Conservation (phyloP, 2,113 vertebrate species). For the Acanthochromis polyacanthus region DNA sequence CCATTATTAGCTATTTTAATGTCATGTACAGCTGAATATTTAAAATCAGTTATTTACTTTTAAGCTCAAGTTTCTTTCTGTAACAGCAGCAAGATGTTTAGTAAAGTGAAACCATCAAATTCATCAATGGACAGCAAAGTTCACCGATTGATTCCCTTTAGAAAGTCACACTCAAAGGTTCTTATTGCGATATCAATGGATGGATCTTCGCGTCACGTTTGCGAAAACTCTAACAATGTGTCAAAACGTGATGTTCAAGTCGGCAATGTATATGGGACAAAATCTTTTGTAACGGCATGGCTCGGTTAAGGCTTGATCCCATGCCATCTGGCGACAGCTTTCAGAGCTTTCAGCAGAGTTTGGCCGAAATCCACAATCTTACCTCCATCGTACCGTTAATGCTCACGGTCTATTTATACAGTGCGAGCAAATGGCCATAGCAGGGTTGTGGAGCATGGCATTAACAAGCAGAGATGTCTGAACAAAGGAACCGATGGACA, state of each 20-base stretch:
- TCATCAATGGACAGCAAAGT: background rate
- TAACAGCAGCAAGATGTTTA: no score
- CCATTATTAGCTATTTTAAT: background rate
- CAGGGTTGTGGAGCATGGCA: slow-evolving; percentile 71
- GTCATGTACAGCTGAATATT: background rate
- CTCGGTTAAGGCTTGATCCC: slow-evolving; percentile 71
- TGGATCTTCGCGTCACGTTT: slow-evolving; percentile 6
- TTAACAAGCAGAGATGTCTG: slow-evolving; percentile 77
- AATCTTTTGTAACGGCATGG: slow-evolving; percentile 50
- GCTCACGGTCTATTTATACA: slow-evolving; percentile 84
- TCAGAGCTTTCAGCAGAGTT: slow-evolving; percentile 69
- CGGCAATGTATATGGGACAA: background rate
- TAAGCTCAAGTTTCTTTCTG: no score
- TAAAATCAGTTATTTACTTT: no score
- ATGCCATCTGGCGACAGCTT: slow-evolving; percentile 77
- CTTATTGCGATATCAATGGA: background rate
- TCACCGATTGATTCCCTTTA: slow-evolving; percentile 34
- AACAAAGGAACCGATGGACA: slow-evolving; percentile 75
- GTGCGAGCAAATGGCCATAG: slow-evolving; percentile 80
- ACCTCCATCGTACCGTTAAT: slow-evolving; percentile 80
- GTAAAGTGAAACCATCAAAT: background rate
- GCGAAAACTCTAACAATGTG: slow-evolving; percentile 39
- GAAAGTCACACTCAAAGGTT: background rate
- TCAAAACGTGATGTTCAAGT: slow-evolving; percentile 43
- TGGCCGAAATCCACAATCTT: slow-evolving; percentile 79